Conservation (phyloP, 2,113 vertebrate genomes). For the Tor tambroides region DNA sequence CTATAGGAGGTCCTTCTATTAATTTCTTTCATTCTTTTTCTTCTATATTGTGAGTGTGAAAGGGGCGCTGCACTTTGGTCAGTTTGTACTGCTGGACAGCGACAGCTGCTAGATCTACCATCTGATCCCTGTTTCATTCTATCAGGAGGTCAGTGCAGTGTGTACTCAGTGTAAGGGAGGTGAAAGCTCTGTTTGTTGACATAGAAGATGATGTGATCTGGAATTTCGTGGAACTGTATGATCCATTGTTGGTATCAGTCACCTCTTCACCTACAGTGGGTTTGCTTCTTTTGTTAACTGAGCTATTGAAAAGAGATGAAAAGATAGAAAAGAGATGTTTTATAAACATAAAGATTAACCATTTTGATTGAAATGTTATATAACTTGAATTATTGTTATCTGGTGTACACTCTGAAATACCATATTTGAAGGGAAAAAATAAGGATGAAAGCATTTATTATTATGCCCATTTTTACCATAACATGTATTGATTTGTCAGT, state of each 20-base stretch:
- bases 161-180: constrained; percentile 49
- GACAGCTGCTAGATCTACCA: constrained; percentile 17
- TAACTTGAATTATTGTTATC: background rate
- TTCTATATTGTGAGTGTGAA: background rate
- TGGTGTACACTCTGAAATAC: background rate
- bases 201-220: constrained; percentile 34
- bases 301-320: constrained; percentile 27
- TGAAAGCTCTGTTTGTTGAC: constrained; percentile 38
- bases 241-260: constrained; percentile 27
- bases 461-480: background rate
- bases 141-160: constrained; percentile 40
- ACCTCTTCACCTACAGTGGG: constrained; percentile 11
- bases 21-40: constrained; percentile 19
- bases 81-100: constrained; percentile 15
- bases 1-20: background rate
- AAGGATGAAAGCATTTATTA: background rate
- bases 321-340: background rate
- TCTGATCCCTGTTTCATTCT: constrained; percentile 45
- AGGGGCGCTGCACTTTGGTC: background rate
- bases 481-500: background rate
- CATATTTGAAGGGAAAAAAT: background rate
- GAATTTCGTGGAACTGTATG: constrained; percentile 40
- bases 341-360: background rate
- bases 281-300: constrained; percentile 18
- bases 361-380: background rate